A percentile compares a stretch with the other conserved stretches of the same genome.
Evolutionary conservation across 2,113 vertebrate genomes (phyloP).

Genomic region (Sceloporus tristichus): DNA sequence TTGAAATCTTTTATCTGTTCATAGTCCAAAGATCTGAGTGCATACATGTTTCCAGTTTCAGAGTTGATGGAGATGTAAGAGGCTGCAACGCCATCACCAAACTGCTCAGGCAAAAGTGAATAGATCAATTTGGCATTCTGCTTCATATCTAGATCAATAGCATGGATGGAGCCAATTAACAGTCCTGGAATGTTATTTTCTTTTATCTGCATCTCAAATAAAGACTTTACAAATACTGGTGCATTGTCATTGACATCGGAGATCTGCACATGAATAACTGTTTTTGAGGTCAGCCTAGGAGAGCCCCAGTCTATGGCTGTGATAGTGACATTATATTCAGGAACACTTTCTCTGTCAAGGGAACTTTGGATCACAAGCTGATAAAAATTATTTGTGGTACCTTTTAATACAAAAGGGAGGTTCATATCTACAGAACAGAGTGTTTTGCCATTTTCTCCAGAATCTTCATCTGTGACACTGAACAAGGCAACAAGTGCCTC

Average conservation of each 20-base stretch:
- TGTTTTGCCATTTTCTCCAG: conserved; percentile 75
- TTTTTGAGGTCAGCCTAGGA: conserved; percentile 71
- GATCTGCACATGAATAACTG: conserved; percentile 61
- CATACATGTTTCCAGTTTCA: conserved; percentile 69
- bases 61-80: conserved; percentile 68
- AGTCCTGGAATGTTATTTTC: conserved; percentile 62
- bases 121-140: conserved; percentile 64
- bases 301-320: conserved; percentile 76
- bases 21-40: conserved; percentile 65
- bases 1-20: conserved; percentile 49
- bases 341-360: conserved; percentile 73
- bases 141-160: conserved; percentile 58
- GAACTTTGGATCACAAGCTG: conserved; percentile 62
- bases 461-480: conserved; percentile 77
- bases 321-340: conserved; percentile 77
- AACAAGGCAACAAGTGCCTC: conserved; percentile 79
- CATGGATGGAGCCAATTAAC: conserved; percentile 49
- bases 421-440: conserved; percentile 65
- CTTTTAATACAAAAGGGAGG: conserved; percentile 73
- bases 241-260: conserved; percentile 59
- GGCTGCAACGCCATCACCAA: conserved; percentile 21
- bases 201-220: conserved; percentile 33
- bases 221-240: conserved; percentile 31
- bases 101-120: conserved; percentile 46
- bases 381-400: conserved; percentile 77